phyloP scores from a whole-genome alignment of 1,140 invertebrate species.

The Drosophila simulans region DNA sequence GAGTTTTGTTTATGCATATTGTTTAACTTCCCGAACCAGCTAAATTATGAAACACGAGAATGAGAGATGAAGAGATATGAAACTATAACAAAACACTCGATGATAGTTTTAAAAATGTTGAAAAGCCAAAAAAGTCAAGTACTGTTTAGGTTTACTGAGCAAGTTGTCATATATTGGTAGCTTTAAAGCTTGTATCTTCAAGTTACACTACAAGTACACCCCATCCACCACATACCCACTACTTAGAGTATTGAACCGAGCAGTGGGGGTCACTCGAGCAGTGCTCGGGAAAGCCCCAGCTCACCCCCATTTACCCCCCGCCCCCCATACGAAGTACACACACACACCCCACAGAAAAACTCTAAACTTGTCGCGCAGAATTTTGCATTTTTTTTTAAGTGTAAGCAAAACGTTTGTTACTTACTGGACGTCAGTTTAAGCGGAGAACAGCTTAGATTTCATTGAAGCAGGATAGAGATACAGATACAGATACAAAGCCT shows the following conservation, averaged over 20 bases:
- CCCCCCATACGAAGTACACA: slow-evolving; percentile 6
- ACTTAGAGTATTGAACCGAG: slow-evolving; percentile 75
- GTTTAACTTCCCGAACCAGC: slow-evolving; percentile 60
- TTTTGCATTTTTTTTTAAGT: slow-evolving; percentile 81
- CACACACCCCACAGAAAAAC: slow-evolving; percentile 25
- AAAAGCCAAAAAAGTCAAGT: slow-evolving; percentile 81
- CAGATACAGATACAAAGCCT: slow-evolving; percentile 28
- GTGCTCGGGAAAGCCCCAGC: slow-evolving; percentile 47
- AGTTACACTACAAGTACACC: slow-evolving; percentile 64
- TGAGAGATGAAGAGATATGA: slow-evolving; percentile 20
- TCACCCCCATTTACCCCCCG: slow-evolving; percentile 26
- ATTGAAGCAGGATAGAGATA: slow-evolving; percentile 27
- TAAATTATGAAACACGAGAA: slow-evolving; percentile 25
- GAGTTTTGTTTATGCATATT: slow-evolving; percentile 57
- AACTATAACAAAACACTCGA: slow-evolving; percentile 40
- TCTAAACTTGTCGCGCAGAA: slow-evolving; percentile 69
- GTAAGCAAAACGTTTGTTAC: slow-evolving; percentile 68
- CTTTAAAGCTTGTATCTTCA: slow-evolving; percentile 82
- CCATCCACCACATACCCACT: slow-evolving; percentile 47
- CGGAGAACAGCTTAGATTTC: slow-evolving; percentile 45
- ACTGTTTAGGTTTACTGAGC: slow-evolving; percentile 78
- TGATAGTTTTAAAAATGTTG: slow-evolving; percentile 72
- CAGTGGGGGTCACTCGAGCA: slow-evolving; percentile 51
- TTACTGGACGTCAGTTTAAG: slow-evolving; percentile 70
- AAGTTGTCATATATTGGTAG: slow-evolving; percentile 80